These are phyloP conservation scores for Apodemia hepburni DNA, from an alignment of 2,888 invertebrate species.

Conservation along the genomic window DNA sequence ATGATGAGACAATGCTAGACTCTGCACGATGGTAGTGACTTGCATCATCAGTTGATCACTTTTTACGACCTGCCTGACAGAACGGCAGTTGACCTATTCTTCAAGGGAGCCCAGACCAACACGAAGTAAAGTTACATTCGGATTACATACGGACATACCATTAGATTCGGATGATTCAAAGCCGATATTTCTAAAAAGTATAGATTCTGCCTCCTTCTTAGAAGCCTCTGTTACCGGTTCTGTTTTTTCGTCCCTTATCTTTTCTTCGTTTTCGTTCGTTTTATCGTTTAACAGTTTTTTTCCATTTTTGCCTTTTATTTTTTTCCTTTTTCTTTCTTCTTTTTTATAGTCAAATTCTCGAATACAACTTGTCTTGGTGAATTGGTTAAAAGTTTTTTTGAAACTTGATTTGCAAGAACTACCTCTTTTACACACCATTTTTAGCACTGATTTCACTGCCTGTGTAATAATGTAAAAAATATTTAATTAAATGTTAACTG, in stretches of 20 bases:
- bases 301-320: background rate
- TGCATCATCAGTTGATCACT: no score
- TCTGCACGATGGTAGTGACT: no score
- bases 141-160: no score
- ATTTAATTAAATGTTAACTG: background rate
- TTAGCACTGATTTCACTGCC: constrained; percentile 40
- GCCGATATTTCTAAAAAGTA: background rate
- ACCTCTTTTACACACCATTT: constrained; percentile 33
- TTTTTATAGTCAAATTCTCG: constrained; percentile 28
- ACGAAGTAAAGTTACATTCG: no score
- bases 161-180: background rate
- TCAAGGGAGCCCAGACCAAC: no score
- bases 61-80: no score
- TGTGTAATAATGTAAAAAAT: constrained; percentile 27
- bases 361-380: constrained; percentile 39
- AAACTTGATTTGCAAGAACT: constrained; percentile 37
- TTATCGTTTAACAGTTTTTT: background rate
- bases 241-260: background rate
- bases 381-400: constrained; percentile 33
- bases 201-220: background rate
- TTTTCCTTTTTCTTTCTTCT: background rate
- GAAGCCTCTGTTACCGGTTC: background rate
- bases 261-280: background rate
- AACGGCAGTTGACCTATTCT: no score
- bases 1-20: no score